These are phyloP conservation scores for Callorhinus ursinus DNA, from an alignment of 2,113 vertebrate species.

Conservation along the genomic window DNA sequence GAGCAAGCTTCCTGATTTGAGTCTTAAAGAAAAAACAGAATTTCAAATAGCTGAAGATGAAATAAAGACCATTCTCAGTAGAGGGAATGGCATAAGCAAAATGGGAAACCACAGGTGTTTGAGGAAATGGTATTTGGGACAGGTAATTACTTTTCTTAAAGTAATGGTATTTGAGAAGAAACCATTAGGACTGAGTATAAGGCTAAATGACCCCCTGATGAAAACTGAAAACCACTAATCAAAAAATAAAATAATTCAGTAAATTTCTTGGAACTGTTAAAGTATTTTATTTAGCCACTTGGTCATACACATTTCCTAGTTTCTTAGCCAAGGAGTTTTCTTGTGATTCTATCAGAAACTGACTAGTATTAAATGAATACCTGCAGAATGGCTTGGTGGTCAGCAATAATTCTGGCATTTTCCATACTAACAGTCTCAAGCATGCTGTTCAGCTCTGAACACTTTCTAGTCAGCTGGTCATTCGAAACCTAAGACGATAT, in stretches of 20 bases:
- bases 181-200: background rate
- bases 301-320: background rate
- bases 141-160: background rate
- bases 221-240: background rate
- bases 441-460: slow-evolving; percentile 81
- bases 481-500: slow-evolving; percentile 82
- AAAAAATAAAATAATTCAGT: background rate
- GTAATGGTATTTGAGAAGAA: background rate
- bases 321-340: background rate
- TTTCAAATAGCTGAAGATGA: background rate
- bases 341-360: background rate
- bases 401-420: slow-evolving; percentile 81
- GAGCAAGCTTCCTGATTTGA: background rate
- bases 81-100: background rate
- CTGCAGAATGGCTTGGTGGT: slow-evolving; percentile 82
- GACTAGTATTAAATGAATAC: slow-evolving; percentile 59
- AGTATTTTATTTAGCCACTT: background rate
- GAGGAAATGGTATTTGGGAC: background rate
- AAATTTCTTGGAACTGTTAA: background rate
- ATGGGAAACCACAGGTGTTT: background rate
- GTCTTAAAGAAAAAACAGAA: background rate
- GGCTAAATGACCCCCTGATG: background rate
- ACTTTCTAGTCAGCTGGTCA: slow-evolving; percentile 81
- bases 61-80: background rate
- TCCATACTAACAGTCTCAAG: slow-evolving; percentile 80